Evolutionary conservation across 1,140 invertebrate species (phyloP).

Genomic region (Lasioglossum albipes): DNA sequence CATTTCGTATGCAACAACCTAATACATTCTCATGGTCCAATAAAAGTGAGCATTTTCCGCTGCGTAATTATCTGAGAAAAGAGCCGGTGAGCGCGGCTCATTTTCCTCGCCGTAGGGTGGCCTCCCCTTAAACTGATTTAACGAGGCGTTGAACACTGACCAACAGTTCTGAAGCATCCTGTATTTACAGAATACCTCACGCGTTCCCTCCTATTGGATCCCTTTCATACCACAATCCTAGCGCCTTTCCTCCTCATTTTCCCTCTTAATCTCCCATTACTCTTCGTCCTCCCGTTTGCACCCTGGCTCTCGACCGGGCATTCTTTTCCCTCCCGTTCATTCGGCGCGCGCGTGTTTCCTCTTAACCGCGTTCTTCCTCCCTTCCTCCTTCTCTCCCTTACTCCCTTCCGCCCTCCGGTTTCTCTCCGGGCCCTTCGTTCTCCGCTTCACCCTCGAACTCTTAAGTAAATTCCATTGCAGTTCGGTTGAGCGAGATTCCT

Average conservation of each 20-base stretch:
- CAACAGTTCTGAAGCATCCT: not conserved
- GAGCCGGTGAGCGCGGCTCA: no score
- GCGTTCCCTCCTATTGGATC: not conserved
- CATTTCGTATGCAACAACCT: no score
- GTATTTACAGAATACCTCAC: not conserved
- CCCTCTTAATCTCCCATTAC: slow-evolving; percentile 31
- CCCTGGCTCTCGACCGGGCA: not conserved
- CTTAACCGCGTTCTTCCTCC: not conserved
- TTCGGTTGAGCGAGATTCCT: slow-evolving; percentile 42
- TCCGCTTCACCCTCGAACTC: slow-evolving; percentile 13
- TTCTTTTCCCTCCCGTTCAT: slow-evolving; percentile 1
- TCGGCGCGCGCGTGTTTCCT: slow-evolving; percentile 7
- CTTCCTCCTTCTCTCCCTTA: not conserved
- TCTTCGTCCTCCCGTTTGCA: not conserved
- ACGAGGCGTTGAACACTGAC: not conserved
- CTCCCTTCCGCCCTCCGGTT: not conserved
- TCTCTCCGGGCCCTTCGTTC: not conserved
- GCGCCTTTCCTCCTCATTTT: not conserved
- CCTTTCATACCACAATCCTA: not conserved
- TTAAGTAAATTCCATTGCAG: slow-evolving; percentile 58
- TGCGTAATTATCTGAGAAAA: no score
- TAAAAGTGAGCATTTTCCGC: no score
- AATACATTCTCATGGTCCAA: no score
- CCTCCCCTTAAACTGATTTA: not conserved
- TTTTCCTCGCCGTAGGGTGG: not conserved